Evolutionary conservation across 2,113 vertebrate genomes (phyloP).

Genomic region (Trichechus manatus): DNA sequence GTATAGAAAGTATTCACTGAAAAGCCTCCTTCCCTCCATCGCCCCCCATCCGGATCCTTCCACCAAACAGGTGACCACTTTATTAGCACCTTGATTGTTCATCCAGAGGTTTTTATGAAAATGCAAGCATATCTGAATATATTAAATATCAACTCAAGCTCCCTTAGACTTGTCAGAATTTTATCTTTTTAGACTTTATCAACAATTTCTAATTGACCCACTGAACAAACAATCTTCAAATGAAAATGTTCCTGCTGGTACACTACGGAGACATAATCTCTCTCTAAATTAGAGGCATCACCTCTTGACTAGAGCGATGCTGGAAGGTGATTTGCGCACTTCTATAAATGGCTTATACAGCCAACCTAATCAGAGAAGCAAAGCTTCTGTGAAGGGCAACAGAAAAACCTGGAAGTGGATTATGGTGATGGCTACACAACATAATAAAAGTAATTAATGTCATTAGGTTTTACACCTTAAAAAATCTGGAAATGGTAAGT

Average conservation of each 20-base stretch:
- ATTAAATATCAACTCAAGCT: background rate
- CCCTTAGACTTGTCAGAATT: conserved; percentile 35
- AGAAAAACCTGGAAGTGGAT: background rate
- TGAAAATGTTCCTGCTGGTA: background rate
- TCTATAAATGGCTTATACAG: background rate
- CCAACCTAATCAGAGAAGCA: background rate
- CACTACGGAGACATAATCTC: background rate
- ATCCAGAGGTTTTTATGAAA: background rate
- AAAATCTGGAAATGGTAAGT: background rate
- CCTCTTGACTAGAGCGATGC: background rate
- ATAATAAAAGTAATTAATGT: background rate
- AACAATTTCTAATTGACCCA: conserved; percentile 11
- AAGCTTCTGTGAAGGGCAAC: background rate
- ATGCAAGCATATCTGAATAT: background rate
- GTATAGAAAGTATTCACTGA: background rate
- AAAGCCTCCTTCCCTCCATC: background rate
- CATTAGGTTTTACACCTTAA: background rate
- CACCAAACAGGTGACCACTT: background rate
- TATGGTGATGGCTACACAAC: background rate
- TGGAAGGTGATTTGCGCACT: background rate
- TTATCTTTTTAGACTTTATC: conserved; percentile 39
- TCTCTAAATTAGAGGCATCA: background rate
- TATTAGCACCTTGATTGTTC: background rate
- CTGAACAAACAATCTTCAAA: background rate
- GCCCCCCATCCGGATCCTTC: background rate